Conservation (phyloP, 2,113 vertebrate genomes). For the pig (Sus scrofa) region T2T-Sscrofa CM000827.6:36910501-36911000, state of each 20-base stretch:
- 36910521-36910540: not conserved
- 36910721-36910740: not conserved
- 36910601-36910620: not conserved
- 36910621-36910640: not conserved
- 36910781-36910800: not conserved
- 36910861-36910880: not conserved
- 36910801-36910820: not conserved
- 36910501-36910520: constrained; percentile 7
- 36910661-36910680: not conserved
- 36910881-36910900: not conserved
- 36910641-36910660: constrained; percentile 18
- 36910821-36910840: not conserved
- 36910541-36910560: not conserved
- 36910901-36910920: not conserved
- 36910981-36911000: not conserved
- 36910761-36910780: not conserved
- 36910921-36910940: not conserved
- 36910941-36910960: not conserved
- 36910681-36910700: not conserved
- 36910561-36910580: not conserved
- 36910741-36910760: not conserved
- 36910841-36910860: not conserved
- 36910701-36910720: not conserved
- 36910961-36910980: not conserved
- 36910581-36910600: not conserved